A percentile compares a stretch with the other conserved stretches of the same genome.
phyloP scores from a whole-genome alignment of 2,113 vertebrate species.

The Malurus cyaneus region DNA sequence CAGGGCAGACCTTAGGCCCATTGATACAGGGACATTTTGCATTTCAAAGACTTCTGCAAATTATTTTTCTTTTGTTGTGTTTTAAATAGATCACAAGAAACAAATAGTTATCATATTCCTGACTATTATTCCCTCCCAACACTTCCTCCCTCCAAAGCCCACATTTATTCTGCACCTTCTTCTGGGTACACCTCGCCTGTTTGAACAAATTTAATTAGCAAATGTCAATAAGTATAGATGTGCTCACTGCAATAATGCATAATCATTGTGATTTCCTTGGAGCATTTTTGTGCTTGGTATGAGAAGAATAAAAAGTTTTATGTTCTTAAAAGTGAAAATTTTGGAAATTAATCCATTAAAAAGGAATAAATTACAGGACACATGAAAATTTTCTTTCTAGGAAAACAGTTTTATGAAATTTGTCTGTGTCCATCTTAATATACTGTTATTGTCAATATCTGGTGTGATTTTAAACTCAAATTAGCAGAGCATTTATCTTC shows the following conservation, averaged over 20 bases:
- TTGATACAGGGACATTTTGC: neutral
- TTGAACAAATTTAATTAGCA: slow-evolving; percentile 47
- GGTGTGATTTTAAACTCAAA: neutral
- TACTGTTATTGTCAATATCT: neutral
- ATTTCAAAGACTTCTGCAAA: neutral
- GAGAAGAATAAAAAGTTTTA: neutral
- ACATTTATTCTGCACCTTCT: neutral
- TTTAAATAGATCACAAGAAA: neutral
- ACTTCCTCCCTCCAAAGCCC: neutral
- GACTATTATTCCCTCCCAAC: neutral
- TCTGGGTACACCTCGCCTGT: neutral
- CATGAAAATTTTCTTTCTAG: neutral
- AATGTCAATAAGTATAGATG: slow-evolving; percentile 31
- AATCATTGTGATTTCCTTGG: neutral
- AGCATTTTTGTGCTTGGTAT: neutral
- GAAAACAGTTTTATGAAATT: neutral
- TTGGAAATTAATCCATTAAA: neutral
- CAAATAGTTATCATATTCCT: neutral
- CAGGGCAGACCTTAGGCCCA: neutral
- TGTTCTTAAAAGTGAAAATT: neutral
- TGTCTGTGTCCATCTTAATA: neutral
- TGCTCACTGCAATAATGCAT: neutral
- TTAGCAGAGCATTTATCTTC: neutral
- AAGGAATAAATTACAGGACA: neutral
- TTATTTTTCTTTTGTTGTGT: neutral